Evolutionary conservation across 2,888 invertebrate species (phyloP), one percentile per base, ranked within the genome.

Genomic region (Biston stratarius): DNA sequence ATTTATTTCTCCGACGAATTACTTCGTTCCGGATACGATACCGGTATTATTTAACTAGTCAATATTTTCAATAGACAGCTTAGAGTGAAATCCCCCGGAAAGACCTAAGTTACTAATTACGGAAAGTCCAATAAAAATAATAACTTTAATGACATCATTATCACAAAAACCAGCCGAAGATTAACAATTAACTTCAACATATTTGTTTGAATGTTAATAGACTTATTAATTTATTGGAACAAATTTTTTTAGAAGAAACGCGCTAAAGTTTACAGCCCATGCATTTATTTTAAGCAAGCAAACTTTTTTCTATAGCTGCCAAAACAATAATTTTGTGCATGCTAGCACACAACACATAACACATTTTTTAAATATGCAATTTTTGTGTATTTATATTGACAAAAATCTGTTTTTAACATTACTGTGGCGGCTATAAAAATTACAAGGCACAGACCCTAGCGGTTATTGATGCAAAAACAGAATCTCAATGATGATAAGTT

Each of bases 361-460:
- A 24, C 24, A 24, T 24, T 24, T 3, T 24, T 24, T 3, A 24
- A 24, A 24, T 24, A 24, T 24, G 24, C 24, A 2, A 24, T 24
- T 24, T 24, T 24, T 24, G 1, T 24, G 9, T 14, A 5, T 14
- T 38, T 33, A 9, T 14, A 34, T 45, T 34, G 8, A 56, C 14
- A 0, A 9, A 24, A 42, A 15, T 33, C 11, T 34, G 6, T 44
- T 56, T 56, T 42, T 44, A 48, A 45, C 7, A 49, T 60, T 10
- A 49, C 42, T 56, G 56, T 40, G 44, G 36, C 33, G 61, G n/a
- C 49, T 56, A 49, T 8, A 57, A 0, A 56, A 42, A 33, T 15
- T 44, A 56, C 48, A 56, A 38, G 24, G 24, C 56, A 49, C 56
- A 62, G 55, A 33, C 48, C 42, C 56, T 62, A 56, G 34, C 49